These are phyloP conservation scores for Macrobrachium nipponense DNA, from an alignment of 1,140 invertebrate genomes.

Conservation along the genomic window DNA sequence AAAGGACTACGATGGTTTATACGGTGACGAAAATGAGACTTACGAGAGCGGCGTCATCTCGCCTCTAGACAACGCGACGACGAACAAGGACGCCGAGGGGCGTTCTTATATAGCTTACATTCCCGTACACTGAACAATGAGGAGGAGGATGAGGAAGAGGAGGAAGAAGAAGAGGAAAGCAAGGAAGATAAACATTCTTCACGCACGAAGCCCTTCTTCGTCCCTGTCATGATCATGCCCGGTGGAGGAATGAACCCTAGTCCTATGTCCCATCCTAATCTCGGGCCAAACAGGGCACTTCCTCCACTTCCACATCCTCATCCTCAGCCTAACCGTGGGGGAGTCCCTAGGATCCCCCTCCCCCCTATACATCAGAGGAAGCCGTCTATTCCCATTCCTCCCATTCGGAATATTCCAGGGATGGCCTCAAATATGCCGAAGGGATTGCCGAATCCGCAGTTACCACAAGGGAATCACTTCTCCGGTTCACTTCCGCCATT, in stretches of 20 bases:
- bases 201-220: slow-evolving; percentile 23
- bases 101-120: slow-evolving; percentile 37
- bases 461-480: too few species aligned
- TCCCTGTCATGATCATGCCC: slow-evolving; percentile 37
- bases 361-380: not conserved
- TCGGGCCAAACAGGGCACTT: not conserved
- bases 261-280: not conserved
- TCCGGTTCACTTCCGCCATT: too few species aligned
- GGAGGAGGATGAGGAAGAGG: slow-evolving; percentile 38
- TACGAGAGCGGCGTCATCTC: too few species aligned
- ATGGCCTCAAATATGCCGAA: too few species aligned
- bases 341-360: not conserved
- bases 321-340: not conserved
- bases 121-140: slow-evolving; percentile 40
- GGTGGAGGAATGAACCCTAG: not conserved
- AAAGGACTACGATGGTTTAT: too few species aligned
- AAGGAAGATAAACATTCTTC: slow-evolving; percentile 1
- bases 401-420: too few species aligned
- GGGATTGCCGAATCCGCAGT: too few species aligned
- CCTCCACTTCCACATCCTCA: not conserved
- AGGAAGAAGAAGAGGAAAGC: slow-evolving; percentile 17
- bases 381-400: not conserved
- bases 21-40: too few species aligned
- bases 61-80: too few species aligned
- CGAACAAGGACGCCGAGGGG: slow-evolving; percentile 21